Conservation (phyloP, 2,797 vertebrate species). For the Amazona finschi region DNA sequence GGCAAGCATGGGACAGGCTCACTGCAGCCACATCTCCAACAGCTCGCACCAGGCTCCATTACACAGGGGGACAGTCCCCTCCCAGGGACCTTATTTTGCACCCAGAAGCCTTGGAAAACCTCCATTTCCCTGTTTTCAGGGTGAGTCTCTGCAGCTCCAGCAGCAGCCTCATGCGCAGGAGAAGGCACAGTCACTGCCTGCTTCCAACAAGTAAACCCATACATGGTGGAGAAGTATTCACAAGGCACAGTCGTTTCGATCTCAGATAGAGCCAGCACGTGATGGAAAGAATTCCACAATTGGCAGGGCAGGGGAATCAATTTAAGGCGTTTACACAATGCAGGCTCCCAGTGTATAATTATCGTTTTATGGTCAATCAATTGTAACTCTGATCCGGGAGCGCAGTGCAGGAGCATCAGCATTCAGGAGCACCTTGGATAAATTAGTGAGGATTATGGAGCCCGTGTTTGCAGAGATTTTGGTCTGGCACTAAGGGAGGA, state of each 20-base stretch:
- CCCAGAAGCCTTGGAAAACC: not conserved
- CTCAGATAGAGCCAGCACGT: not conserved
- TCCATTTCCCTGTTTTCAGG: not conserved
- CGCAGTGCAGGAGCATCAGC: not conserved
- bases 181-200: not conserved
- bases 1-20: not conserved
- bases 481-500: slow-evolving; percentile 7
- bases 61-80: not conserved
- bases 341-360: slow-evolving; percentile 50
- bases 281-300: slow-evolving; percentile 32
- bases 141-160: not conserved
- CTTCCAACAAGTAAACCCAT: slow-evolving; percentile 20
- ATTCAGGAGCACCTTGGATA: slow-evolving; percentile 27
- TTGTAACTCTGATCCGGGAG: slow-evolving; percentile 36
- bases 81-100: not conserved
- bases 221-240: slow-evolving; percentile 24
- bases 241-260: not conserved
- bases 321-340: slow-evolving; percentile 52
- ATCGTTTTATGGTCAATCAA: slow-evolving; percentile 61
- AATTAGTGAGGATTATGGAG: slow-evolving; percentile 43
- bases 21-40: not conserved
- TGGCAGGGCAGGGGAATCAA: slow-evolving; percentile 51
- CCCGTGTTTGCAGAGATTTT: slow-evolving; percentile 44
- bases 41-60: not conserved
- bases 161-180: not conserved